phyloP scores from a whole-genome alignment of 2,888 invertebrate genomes.

The Imbricaverruca yamaguchii region DNA sequence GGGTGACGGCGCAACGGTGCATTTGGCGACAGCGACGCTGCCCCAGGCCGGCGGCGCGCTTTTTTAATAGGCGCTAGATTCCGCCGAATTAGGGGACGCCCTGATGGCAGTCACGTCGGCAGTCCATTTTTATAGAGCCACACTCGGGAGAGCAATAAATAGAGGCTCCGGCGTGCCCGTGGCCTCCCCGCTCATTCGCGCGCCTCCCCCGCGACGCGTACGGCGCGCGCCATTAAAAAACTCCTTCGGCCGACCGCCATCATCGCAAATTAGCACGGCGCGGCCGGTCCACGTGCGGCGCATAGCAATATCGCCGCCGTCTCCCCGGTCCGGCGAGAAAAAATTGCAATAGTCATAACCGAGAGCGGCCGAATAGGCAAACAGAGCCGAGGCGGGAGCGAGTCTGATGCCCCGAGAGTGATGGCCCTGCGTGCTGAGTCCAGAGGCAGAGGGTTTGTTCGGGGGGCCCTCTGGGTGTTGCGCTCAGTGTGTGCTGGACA shows the following conservation, averaged over 20 bases:
- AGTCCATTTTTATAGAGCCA: background rate
- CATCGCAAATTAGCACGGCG: background rate
- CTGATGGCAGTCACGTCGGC: background rate
- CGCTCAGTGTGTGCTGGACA: no score
- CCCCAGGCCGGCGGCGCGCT: background rate
- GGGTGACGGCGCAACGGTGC: no score
- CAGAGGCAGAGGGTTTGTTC: no score
- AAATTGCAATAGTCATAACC: constrained; percentile 1
- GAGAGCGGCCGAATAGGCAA: background rate
- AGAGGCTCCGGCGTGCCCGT: background rate
- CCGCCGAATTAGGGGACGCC: background rate
- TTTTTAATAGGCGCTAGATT: background rate
- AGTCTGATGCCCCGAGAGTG: no score
- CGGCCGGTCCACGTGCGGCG: background rate
- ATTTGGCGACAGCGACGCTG: background rate
- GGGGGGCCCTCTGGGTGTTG: no score
- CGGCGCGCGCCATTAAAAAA: constrained; percentile 10
- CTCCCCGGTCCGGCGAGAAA: background rate
- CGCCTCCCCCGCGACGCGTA: background rate
- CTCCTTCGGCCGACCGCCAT: background rate
- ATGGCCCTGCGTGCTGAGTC: no score
- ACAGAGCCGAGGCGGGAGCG: background rate
- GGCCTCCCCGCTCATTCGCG: background rate
- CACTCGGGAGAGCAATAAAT: background rate
- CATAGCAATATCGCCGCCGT: constrained; percentile 4